Evolutionary conservation across 2,797 vertebrate species (phyloP).

Genomic region (Semotilus atromaculatus): DNA sequence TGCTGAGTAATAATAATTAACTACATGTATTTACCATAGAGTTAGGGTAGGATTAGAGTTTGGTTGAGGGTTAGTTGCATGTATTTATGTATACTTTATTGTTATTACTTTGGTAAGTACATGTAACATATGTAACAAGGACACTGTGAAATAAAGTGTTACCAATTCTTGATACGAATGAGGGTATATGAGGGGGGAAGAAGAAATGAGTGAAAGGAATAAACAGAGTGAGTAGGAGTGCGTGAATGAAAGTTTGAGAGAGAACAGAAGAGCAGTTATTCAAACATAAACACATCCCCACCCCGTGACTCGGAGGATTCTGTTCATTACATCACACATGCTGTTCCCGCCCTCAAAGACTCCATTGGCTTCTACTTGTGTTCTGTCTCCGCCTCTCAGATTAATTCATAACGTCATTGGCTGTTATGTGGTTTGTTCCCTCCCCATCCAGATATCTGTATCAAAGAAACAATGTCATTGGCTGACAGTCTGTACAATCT

Average conservation of each 20-base stretch:
- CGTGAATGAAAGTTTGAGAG: conserved; percentile 16
- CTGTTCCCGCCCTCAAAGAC: conserved; percentile 20
- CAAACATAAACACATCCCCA: conserved; percentile 75
- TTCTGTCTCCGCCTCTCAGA: conserved; percentile 6
- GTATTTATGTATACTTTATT: too few relatives aligned
- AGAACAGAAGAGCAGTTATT: conserved; percentile 64
- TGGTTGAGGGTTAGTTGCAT: too few relatives aligned
- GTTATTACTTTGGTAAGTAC: too few relatives aligned
- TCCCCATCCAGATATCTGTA: conserved; percentile 87
- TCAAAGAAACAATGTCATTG: conserved; percentile 97
- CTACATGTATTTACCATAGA: too few relatives aligned
- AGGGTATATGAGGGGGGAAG: neutral
- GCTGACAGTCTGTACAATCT: conserved; percentile 98
- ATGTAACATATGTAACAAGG: too few relatives aligned
- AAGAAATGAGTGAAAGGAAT: neutral
- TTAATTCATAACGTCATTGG: neutral
- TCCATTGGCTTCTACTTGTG: neutral
- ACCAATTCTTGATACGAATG: neutral
- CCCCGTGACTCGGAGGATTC: conserved; percentile 45
- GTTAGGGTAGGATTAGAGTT: too few relatives aligned
- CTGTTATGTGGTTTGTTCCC: conserved; percentile 22
- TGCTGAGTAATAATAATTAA: too few relatives aligned
- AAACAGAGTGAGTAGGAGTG: conserved; percentile 17
- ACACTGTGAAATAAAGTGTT: too few relatives aligned
- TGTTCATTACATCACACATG: conserved; percentile 35